Percentiles rank a stretch among this genome's conserved stretches.
Evolutionary conservation across 2,113 vertebrate species (phyloP).

Genomic region (Prunella himalayana): DNA sequence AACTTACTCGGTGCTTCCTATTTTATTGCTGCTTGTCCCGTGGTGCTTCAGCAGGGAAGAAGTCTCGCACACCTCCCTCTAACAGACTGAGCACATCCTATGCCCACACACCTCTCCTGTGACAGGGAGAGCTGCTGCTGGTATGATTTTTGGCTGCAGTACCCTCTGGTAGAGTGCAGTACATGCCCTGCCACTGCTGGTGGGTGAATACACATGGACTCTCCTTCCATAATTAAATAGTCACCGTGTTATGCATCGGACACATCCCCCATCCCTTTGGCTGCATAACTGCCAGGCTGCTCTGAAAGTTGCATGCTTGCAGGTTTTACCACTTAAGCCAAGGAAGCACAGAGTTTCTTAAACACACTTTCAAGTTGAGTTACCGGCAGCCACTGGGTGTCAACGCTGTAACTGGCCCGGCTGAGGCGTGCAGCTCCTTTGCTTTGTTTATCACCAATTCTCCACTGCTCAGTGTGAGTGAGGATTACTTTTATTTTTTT

Average conservation of each 20-base stretch:
- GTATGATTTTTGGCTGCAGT: background rate
- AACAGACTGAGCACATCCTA: background rate
- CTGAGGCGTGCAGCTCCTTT: background rate
- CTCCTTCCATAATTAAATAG: background rate
- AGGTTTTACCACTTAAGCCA: background rate
- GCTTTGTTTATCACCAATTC: background rate
- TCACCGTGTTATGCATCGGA: background rate
- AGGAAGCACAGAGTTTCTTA: background rate
- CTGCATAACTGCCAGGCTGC: background rate
- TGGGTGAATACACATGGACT: background rate
- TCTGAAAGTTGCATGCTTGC: background rate
- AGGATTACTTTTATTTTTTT: background rate
- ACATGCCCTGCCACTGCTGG: background rate
- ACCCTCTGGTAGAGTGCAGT: background rate
- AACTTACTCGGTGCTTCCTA: background rate
- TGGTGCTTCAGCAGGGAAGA: background rate
- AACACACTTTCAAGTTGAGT: background rate
- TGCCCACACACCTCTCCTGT: background rate
- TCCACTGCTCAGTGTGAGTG: fast-evolving
- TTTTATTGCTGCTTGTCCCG: constrained; percentile 8
- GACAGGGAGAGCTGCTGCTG: background rate
- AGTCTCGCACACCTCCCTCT: background rate
- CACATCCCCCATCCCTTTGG: background rate
- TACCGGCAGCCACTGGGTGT: background rate
- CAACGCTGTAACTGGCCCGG: background rate